Percentiles rank a stretch among this genome's conserved stretches.
Conservation (phyloP, 2,888 invertebrate genomes). For the Mycalesis mineus region DNA sequence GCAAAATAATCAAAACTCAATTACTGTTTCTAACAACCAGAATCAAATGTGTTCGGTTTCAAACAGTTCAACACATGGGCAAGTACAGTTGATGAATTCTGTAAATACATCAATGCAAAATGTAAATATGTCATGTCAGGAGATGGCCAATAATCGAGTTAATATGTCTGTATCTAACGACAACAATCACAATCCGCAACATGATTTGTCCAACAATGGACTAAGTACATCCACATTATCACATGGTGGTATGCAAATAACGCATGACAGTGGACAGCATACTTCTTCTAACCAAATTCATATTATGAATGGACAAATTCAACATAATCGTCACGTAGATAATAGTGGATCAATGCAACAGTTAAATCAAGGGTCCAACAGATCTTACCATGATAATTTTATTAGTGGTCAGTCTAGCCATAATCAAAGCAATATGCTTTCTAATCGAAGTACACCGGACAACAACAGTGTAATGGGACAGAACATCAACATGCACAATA, state of each 20-base stretch:
- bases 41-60: slow-evolving; percentile 67
- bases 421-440: slow-evolving; percentile 54
- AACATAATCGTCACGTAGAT: slow-evolving; percentile 62
- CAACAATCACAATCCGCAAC: slow-evolving; percentile 54
- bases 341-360: slow-evolving; percentile 60
- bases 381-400: slow-evolving; percentile 65
- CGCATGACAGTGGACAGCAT: slow-evolving; percentile 57
- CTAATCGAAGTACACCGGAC: slow-evolving; percentile 62
- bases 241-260: slow-evolving; percentile 63
- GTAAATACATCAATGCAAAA: slow-evolving; percentile 65
- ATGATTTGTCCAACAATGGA: slow-evolving; percentile 47
- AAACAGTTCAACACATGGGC: slow-evolving; percentile 56
- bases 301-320: slow-evolving; percentile 72
- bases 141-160: slow-evolving; percentile 56
- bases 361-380: slow-evolving; percentile 48
- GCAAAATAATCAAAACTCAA: slow-evolving; percentile 61
- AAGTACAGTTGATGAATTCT: slow-evolving; percentile 63
- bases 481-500: slow-evolving; percentile 63
- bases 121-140: slow-evolving; percentile 67
- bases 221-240: slow-evolving; percentile 50
- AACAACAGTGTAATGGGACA: slow-evolving; percentile 60
- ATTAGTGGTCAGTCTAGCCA: slow-evolving; percentile 54
- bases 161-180: slow-evolving; percentile 55
- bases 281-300: slow-evolving; percentile 66
- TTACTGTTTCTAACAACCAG: slow-evolving; percentile 55